Evolutionary conservation across 2,797 vertebrate genomes (phyloP).

Genomic region (Mastacembelus armatus): DNA sequence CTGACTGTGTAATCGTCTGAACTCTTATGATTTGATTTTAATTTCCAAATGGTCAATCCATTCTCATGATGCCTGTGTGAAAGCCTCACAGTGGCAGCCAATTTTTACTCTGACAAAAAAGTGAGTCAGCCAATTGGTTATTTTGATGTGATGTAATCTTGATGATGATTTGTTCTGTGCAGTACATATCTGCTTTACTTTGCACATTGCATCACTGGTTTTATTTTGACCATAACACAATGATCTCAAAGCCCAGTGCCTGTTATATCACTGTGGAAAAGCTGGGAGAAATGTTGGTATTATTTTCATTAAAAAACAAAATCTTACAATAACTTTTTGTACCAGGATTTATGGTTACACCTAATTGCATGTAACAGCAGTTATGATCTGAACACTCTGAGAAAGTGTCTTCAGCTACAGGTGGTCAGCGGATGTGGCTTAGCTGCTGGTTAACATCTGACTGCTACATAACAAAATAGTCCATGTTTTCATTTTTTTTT

Average conservation of each 20-base stretch:
- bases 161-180: too few species aligned
- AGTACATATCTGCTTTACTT: not conserved
- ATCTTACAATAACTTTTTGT: not conserved
- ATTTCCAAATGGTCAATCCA: conserved; percentile 15
- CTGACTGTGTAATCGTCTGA: conserved; percentile 6
- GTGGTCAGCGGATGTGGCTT: not conserved
- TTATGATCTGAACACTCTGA: not conserved
- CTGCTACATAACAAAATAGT: not conserved
- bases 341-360: not conserved
- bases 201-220: not conserved
- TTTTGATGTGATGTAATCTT: too few species aligned
- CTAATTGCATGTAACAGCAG: not conserved
- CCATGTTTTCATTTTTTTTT: conserved; percentile 2
- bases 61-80: conserved; percentile 4
- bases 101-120: conserved; percentile 51
- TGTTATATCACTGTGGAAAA: not conserved
- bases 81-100: conserved; percentile 30
- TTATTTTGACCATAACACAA: conserved; percentile 4
- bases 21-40: not conserved
- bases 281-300: conserved; percentile 3
- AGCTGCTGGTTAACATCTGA: not conserved
- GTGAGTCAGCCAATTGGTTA: conserved; percentile 31
- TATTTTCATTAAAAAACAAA: not conserved
- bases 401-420: conserved; percentile 3
- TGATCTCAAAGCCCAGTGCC: not conserved